Conservation (phyloP, 2,888 invertebrate species). For the Tuta absoluta region DNA sequence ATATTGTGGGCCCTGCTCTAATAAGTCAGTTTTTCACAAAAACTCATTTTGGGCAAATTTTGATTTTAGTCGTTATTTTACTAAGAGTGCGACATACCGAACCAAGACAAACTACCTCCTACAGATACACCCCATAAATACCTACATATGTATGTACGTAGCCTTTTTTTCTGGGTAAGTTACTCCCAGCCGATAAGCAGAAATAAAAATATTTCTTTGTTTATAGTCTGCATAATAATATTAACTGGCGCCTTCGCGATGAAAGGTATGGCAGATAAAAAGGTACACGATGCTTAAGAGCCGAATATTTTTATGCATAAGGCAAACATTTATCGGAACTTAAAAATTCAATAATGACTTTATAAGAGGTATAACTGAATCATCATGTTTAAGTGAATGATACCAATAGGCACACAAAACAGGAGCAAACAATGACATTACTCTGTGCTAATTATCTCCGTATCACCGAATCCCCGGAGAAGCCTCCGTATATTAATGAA, state of each 20-base stretch:
- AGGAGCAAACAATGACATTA: background rate
- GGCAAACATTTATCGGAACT: too few relatives aligned
- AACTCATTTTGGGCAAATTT: too few relatives aligned
- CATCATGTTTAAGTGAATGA: too few relatives aligned
- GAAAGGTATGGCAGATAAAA: slow-evolving; percentile 32
- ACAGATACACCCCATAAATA: slow-evolving; percentile 48
- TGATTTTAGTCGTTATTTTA: too few relatives aligned
- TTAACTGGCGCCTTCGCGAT: slow-evolving; percentile 27
- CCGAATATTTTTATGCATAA: too few relatives aligned
- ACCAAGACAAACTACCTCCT: slow-evolving; percentile 56
- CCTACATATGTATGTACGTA: slow-evolving; percentile 43
- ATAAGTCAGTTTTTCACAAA: too few relatives aligned
- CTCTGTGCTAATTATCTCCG: background rate
- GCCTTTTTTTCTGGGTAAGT: slow-evolving; percentile 63
- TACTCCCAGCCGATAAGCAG: slow-evolving; percentile 41
- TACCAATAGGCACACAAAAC: background rate
- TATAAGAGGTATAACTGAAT: too few relatives aligned
- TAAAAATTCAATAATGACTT: too few relatives aligned
- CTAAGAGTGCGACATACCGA: too few relatives aligned
- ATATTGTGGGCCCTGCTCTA: too few relatives aligned
- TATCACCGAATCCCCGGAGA: background rate
- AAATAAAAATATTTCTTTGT: slow-evolving; percentile 45
- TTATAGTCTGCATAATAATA: slow-evolving; percentile 41
- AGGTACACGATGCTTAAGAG: background rate
- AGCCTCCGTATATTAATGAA: background rate